Evolutionary conservation across 2,888 invertebrate genomes (phyloP), one percentile per base, ranked within the genome.

Genomic region (Tenthredo distinguenda): DNA sequence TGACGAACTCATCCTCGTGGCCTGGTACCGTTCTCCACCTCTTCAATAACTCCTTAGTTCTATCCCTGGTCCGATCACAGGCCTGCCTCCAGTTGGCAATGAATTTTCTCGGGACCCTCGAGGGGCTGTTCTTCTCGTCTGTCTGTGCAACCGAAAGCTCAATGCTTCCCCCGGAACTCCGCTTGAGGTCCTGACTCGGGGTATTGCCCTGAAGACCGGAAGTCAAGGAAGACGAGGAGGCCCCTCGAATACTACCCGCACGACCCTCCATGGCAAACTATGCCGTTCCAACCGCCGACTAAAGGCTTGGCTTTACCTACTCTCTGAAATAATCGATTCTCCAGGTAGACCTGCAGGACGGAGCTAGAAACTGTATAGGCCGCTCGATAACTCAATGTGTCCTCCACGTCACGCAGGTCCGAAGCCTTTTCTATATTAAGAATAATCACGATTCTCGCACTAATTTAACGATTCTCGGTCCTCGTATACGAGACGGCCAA

Each of bases 1-100:
- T 7, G n/a, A 87, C 84, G 9, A 87, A 55, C 1, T 90, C 93
- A 77, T 95, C 95, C 87, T 94, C 94, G 18, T 95, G 94, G 90
- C 96, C 96, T 0, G 96, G 96, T 86, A 96, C 93, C 7, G 96
- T 96, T 89, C 96, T 93, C 96, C 96, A 96, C 88, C 96, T 94
- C 92, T 96, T 96, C 89, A 97, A 92, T 86, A 97, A 94, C 90
- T 97, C 97, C 90, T 96, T 96, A 5, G 97, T 97, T 91, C 96
- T 95, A 91, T 96, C 96, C 91, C 96, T 96, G 40, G 97, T 97
- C 91, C 96, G 96, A 92, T 96, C 97, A 93, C 97, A 97, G 90
- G 96, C 97, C 89, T 96, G 96, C 88, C 95, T 95, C 96, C 96
- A 97, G 90, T 96, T 96, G 9, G 96, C 95, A 91, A 97, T 96